phyloP scores from a whole-genome alignment of 2,888 invertebrate species.

The Pharmacophagus antenor region DNA sequence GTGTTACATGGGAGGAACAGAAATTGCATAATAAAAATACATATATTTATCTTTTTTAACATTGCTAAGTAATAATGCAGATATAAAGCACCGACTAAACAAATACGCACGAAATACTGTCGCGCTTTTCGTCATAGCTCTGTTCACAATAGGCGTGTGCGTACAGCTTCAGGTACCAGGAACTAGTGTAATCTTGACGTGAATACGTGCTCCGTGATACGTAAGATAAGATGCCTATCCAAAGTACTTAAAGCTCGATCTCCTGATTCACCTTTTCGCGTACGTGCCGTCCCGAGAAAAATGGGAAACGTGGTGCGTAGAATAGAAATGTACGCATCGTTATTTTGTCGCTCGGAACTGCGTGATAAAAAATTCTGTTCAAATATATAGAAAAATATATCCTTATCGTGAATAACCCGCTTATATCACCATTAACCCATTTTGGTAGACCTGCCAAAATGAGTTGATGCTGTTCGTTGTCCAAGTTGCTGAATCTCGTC shows the following conservation, averaged over 20 bases:
- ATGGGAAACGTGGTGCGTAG: not conserved
- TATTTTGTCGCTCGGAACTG: not conserved
- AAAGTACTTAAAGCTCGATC: constrained; percentile 22
- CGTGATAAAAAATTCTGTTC: not conserved
- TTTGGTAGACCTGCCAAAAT: no score
- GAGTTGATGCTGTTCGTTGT: no score
- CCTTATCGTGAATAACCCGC: no score
- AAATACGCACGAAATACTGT: not conserved
- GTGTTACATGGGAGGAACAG: no score
- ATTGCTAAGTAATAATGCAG: no score
- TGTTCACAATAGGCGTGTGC: not conserved
- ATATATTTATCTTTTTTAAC: no score
- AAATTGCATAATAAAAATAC: no score
- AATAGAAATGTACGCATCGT: constrained; percentile 1
- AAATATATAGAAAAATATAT: no score
- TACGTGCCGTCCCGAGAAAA: constrained; percentile 19
- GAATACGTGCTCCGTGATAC: constrained; percentile 28
- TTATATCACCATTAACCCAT: no score
- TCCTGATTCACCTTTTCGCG: constrained; percentile 26
- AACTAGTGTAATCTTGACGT: constrained; percentile 22
- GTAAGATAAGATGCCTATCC: constrained; percentile 27
- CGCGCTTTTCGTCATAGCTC: not conserved
- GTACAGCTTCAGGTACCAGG: constrained; percentile 17
- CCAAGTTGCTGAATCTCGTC: no score
- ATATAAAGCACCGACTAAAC: no score